Evolutionary conservation across 2,113 vertebrate species (phyloP).

Genomic region (Pampusana beccarii): DNA sequence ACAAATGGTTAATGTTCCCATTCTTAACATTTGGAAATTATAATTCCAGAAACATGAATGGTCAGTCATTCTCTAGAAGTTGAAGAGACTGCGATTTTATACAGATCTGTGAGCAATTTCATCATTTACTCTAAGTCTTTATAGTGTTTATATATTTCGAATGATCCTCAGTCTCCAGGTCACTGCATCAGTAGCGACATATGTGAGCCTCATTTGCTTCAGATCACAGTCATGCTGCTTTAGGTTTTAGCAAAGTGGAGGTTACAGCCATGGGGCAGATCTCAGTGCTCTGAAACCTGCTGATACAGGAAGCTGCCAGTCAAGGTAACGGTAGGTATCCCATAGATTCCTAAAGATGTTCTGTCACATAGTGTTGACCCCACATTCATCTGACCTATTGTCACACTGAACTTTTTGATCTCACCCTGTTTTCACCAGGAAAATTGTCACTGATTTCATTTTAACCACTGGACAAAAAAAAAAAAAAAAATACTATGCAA

Average conservation of each 20-base stretch:
- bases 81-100: neutral
- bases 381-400: neutral
- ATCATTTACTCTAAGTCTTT: neutral
- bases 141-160: neutral
- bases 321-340: accelerated
- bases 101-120: neutral
- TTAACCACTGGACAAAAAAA: neutral
- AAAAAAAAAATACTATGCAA: neutral
- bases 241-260: neutral
- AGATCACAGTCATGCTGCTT: neutral
- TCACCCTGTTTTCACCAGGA: neutral
- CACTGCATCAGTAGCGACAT: neutral
- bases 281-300: neutral
- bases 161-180: neutral
- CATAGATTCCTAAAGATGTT: neutral
- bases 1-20: neutral
- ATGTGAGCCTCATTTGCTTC: neutral
- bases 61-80: neutral
- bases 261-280: neutral
- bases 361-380: neutral
- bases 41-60: neutral
- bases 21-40: neutral
- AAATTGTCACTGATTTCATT: neutral
- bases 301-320: neutral
- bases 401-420: neutral